Evolutionary conservation across 2,888 invertebrate genomes (phyloP), one percentile per base, ranked within the genome.

Genomic region (Clostera curtula): DNA sequence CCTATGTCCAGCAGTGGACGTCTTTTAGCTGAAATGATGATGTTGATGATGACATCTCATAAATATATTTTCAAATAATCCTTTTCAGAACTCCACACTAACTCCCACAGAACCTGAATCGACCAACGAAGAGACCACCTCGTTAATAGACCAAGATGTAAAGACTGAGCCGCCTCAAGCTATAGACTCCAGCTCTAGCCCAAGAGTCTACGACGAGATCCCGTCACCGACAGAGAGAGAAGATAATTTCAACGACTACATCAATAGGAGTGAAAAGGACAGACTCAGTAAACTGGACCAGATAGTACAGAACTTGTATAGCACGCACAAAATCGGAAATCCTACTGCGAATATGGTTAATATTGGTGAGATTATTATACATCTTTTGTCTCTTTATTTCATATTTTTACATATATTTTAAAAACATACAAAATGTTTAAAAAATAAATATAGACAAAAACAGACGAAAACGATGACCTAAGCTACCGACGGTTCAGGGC

Each of bases 271-370:
- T 27, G 76, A 77, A 31, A 76, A 68, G 35, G 79, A 82, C 20
- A 68, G 76, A 59, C 48, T 83, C 12, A 83, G 82, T 37, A 83
- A 79, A 44, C 35, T 83, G 26, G 83, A 83, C 21, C 80, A 80
- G 41, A 83, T 83, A 4, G 82, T 83, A 1, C 76, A 82, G 55
- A 83, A 82, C 36, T 39, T 83, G 36, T 82, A 82, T 19, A 82
- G 74, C 28, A 76, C 76, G 5, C 82, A 79, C 36, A 73, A 75
- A 43, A 71, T 79, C 42, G 71, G 73, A 0, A 73, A 52, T 27
- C 68, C 73, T 2, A 37, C 61, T 2, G 50, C 66, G 0, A 44
- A 61, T 0, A 31, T 60, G 16, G 34, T 50, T n/a, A 59, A 41
- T 48, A 48, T 67, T 40, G 60, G 58, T 50, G 8, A 50, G 43